Evolutionary conservation across 2,888 invertebrate genomes (phyloP).

Genomic region (Rhopalosiphum nymphaeae): DNA sequence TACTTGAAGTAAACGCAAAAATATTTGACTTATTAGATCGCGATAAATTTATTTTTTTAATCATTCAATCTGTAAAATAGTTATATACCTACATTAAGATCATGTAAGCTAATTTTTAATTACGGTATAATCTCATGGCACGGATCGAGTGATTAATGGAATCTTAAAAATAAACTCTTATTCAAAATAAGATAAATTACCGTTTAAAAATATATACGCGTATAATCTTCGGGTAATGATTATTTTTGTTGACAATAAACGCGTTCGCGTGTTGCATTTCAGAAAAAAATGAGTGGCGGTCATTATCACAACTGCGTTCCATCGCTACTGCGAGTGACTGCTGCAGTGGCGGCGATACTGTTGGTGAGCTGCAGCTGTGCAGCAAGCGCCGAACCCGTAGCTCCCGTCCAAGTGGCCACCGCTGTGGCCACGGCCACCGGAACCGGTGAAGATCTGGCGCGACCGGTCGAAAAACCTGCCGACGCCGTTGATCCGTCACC

Average conservation of each 20-base stretch:
- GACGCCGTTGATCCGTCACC: neutral
- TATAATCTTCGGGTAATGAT: neutral
- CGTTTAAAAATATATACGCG: neutral
- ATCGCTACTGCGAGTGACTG: neutral
- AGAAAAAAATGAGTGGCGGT: neutral
- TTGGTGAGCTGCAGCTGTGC: neutral
- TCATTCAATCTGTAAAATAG: conserved; percentile 7
- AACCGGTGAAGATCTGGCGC: neutral
- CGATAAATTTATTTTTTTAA: neutral
- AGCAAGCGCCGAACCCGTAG: conserved; percentile 37
- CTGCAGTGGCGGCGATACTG: neutral
- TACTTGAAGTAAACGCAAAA: too few species aligned
- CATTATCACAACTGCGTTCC: neutral
- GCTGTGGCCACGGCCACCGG: conserved; percentile 50
- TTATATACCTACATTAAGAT: neutral
- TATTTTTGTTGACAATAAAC: neutral
- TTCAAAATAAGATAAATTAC: neutral
- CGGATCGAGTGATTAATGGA: neutral
- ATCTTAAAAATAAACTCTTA: neutral
- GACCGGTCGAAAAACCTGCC: neutral
- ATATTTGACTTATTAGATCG: neutral
- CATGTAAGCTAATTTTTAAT: neutral
- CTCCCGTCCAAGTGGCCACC: conserved; percentile 48
- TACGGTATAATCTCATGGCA: neutral
- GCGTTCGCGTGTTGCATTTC: neutral